Percentiles rank a stretch among this genome's conserved stretches.
Conservation (phyloP, 2,113 vertebrate genomes). For the Leucosticte australis region DNA sequence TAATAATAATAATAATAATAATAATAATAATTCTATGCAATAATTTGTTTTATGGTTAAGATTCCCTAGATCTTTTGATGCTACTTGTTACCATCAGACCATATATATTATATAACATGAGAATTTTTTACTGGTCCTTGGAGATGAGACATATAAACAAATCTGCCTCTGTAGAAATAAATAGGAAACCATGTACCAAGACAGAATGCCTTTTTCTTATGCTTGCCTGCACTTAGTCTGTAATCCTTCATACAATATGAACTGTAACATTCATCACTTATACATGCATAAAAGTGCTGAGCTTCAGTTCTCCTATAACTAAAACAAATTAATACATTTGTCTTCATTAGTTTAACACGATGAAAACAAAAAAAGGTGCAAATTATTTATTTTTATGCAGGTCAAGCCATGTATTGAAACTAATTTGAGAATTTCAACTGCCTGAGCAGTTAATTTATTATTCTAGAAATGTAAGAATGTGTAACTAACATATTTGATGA, state of each 20-base stretch:
- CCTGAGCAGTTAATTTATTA: constrained; percentile 44
- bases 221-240: constrained; percentile 24
- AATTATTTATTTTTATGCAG: constrained; percentile 65
- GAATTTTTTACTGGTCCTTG: neutral
- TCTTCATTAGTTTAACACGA: constrained; percentile 70
- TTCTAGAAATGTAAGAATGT: constrained; percentile 16
- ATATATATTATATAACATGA: neutral
- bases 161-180: constrained; percentile 7
- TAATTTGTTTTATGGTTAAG: neutral
- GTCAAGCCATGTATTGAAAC: constrained; percentile 59
- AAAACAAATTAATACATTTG: constrained; percentile 68
- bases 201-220: constrained; percentile 6
- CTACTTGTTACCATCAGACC: neutral
- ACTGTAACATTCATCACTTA: constrained; percentile 66
- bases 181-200: neutral
- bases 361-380: constrained; percentile 6
- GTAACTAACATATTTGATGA: constrained; percentile 8
- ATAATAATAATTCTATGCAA: neutral
- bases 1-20: too few species aligned
- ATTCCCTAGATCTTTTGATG: neutral
- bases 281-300: constrained; percentile 43
- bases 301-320: constrained; percentile 53
- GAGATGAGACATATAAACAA: neutral
- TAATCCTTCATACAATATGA: constrained; percentile 62
- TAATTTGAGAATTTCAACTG: constrained; percentile 50